A percentile compares a stretch with the other conserved stretches of the same genome.
phyloP scores from a whole-genome alignment of 2,113 vertebrate genomes.

The Lipotes vexillifer region DNA sequence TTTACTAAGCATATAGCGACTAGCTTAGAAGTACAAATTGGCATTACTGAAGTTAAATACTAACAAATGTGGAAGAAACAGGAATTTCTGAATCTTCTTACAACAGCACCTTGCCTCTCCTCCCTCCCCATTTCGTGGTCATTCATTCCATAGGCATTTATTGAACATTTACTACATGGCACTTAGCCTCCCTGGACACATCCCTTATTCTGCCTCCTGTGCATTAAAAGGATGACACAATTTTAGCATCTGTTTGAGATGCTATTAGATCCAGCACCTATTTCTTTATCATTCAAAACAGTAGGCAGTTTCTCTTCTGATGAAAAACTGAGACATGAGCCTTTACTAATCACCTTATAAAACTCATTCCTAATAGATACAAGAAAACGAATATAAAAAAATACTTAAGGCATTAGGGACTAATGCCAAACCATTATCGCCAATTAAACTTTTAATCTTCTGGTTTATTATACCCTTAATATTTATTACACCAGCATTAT shows the following conservation, averaged over 20 bases:
- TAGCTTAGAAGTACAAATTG: not conserved
- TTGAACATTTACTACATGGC: not conserved
- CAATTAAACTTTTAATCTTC: slow-evolving; percentile 1
- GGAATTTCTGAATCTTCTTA: not conserved
- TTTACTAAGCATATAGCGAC: not conserved
- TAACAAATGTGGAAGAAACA: not conserved
- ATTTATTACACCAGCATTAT: not conserved
- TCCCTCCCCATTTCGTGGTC: not conserved
- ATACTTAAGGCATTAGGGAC: not conserved
- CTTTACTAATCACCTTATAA: not conserved
- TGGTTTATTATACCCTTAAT: not conserved
- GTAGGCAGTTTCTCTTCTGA: not conserved
- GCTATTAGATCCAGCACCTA: not conserved
- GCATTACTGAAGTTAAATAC: not conserved
- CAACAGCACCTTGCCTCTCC: not conserved
- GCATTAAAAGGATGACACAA: not conserved
- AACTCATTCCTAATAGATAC: not conserved
- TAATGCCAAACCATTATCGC: not conserved
- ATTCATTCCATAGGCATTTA: not conserved
- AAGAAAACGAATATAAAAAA: not conserved
- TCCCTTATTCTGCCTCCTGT: not conserved
- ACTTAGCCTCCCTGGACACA: not conserved
- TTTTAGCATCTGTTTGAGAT: not conserved
- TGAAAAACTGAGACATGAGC: slow-evolving; percentile 9
- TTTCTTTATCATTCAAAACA: not conserved